Conservation (phyloP, 1,140 invertebrate species). For the Caenorhabditis brenneri region DNA sequence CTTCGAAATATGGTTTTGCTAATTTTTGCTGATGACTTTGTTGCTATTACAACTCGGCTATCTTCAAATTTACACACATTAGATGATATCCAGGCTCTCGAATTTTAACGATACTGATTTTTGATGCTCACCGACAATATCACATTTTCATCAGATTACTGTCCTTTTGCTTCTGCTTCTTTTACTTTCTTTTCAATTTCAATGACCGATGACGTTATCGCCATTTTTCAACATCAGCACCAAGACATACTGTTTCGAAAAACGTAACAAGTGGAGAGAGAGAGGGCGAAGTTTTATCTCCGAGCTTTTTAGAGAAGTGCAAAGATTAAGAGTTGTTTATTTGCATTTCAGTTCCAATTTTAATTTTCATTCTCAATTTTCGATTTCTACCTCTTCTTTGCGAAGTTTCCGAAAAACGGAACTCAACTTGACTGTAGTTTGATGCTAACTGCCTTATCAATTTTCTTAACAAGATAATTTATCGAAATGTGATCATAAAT, state of each 20-base stretch:
- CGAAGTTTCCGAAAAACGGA: slow-evolving; percentile 11
- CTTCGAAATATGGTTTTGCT: too few species aligned
- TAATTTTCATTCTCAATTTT: not conserved
- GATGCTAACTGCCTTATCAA: not conserved
- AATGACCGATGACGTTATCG: slow-evolving; percentile 5
- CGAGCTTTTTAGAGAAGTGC: not conserved
- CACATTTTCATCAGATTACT: slow-evolving; percentile 23
- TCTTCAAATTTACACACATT: too few species aligned
- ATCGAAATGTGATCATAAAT: slow-evolving; percentile 20
- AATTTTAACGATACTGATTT: not conserved
- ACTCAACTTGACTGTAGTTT: slow-evolving; percentile 30
- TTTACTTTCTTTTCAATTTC: not conserved
- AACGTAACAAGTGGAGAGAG: not conserved
- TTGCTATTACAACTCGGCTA: too few species aligned
- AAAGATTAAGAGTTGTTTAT: slow-evolving; percentile 16
- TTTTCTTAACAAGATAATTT: not conserved
- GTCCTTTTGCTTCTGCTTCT: not conserved
- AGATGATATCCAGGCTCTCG: too few species aligned
- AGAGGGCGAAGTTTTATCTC: not conserved
- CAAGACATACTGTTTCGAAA: slow-evolving; percentile 7
- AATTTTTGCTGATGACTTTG: too few species aligned
- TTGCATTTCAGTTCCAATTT: slow-evolving; percentile 1
- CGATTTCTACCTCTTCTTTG: too few species aligned
- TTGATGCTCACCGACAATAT: not conserved
- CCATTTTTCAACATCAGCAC: slow-evolving; percentile 8